Conservation (phyloP, 37 sponge, comb jelly and placozoan species). For the Crambe crambe region DNA sequence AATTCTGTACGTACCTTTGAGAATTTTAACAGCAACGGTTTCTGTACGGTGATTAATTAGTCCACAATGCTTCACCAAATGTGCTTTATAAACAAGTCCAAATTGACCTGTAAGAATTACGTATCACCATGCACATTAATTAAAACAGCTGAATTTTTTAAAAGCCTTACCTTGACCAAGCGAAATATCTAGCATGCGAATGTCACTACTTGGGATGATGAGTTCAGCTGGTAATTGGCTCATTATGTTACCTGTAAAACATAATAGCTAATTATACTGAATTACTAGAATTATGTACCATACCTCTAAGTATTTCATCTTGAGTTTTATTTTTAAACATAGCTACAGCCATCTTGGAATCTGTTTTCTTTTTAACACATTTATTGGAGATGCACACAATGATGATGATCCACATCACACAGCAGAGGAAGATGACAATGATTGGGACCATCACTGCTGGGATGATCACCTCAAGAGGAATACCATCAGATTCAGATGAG, state of each 20-base stretch:
- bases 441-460: constrained; percentile 12
- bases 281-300: no score
- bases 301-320: no score
- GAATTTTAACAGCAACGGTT: constrained; percentile 53
- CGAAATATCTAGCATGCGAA: constrained; percentile 15
- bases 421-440: constrained; percentile 19
- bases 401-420: constrained; percentile 16
- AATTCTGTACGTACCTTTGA: no score
- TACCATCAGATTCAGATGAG: neutral
- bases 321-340: no score
- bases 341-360: no score
- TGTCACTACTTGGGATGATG: constrained; percentile 13
- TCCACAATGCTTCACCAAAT: neutral
- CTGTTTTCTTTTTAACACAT: constrained; percentile 41
- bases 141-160: neutral
- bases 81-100: constrained; percentile 55
- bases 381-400: constrained; percentile 14
- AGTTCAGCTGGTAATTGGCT: constrained; percentile 10
- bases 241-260: no score
- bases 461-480: neutral
- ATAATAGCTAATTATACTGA: no score
- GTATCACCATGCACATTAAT: no score
- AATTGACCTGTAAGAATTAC: constrained; percentile 39
- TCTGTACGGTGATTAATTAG: neutral
- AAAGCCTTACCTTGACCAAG: constrained; percentile 41